Evolutionary conservation across 2,888 invertebrate species (phyloP).

Genomic region (Diploptera punctata): DNA sequence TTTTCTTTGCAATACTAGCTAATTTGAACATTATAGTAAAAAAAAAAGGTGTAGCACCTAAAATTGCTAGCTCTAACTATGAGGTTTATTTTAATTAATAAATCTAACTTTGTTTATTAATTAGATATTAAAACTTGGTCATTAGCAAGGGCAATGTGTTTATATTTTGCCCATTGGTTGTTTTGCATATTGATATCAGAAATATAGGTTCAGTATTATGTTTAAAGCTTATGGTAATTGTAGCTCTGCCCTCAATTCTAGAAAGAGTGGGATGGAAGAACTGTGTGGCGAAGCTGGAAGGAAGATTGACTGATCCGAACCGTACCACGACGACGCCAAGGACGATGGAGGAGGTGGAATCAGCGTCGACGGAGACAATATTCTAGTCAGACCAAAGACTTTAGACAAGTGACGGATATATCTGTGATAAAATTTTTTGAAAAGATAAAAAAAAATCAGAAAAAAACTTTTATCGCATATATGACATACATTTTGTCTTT

Average conservation of each 20-base stretch:
- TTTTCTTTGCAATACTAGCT: too few relatives aligned
- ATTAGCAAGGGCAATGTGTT: too few relatives aligned
- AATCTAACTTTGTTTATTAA: too few relatives aligned
- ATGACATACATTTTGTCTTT: constrained; percentile 12
- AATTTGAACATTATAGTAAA: too few relatives aligned
- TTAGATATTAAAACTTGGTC: too few relatives aligned
- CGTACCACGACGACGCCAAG: constrained; percentile 4
- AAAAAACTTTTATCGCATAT: constrained; percentile 24
- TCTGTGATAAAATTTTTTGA: constrained; percentile 36
- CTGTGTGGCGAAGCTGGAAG: constrained; percentile 36
- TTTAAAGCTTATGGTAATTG: not conserved
- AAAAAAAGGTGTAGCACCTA: too few relatives aligned
- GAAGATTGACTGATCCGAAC: constrained; percentile 39
- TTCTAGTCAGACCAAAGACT: constrained; percentile 45
- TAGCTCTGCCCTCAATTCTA: constrained; percentile 14
- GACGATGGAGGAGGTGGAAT: constrained; percentile 17
- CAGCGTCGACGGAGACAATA: constrained; percentile 39
- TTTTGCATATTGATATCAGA: too few relatives aligned
- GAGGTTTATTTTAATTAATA: too few relatives aligned
- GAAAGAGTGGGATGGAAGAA: constrained; percentile 42
- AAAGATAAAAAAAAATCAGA: not conserved
- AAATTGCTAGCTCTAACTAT: too few relatives aligned
- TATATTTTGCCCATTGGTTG: too few relatives aligned
- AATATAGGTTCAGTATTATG: too few relatives aligned
- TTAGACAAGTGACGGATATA: constrained; percentile 35